A percentile compares a stretch with the other conserved stretches of the same genome.
phyloP scores from a whole-genome alignment of 2,113 vertebrate species.

The Emydocephalus ijimae region DNA sequence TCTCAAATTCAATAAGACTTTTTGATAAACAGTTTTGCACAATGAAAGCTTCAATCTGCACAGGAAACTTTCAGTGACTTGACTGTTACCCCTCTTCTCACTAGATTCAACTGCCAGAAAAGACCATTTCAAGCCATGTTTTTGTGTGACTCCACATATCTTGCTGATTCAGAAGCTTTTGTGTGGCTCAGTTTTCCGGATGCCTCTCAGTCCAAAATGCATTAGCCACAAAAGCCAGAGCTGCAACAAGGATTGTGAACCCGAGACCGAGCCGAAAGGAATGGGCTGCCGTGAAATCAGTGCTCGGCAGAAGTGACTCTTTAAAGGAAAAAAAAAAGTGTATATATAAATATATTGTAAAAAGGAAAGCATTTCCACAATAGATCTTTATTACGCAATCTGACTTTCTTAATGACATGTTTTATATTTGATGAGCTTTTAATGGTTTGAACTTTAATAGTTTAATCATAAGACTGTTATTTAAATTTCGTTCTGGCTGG shows the following conservation, averaged over 20 bases:
- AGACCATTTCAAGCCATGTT: background rate
- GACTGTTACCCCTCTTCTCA: background rate
- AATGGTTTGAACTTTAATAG: background rate
- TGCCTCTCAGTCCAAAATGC: background rate
- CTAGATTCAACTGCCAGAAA: background rate
- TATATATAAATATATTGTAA: background rate
- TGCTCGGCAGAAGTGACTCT: background rate
- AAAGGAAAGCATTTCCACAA: background rate
- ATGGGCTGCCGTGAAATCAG: background rate
- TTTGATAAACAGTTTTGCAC: background rate
- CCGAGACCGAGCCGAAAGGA: background rate
- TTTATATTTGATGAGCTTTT: background rate
- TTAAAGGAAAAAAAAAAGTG: background rate
- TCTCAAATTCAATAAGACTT: background rate
- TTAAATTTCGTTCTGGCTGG: background rate
- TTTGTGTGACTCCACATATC: background rate
- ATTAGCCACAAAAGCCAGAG: background rate
- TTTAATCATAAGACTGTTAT: background rate
- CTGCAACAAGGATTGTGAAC: background rate
- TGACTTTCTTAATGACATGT: background rate
- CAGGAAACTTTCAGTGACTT: background rate
- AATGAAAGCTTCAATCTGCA: background rate
- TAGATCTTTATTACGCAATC: background rate
- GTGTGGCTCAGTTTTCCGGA: background rate
- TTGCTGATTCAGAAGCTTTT: background rate